Evolutionary conservation across 2,113 vertebrate genomes (phyloP).

Genomic region (Eudorcas thomsonii): DNA sequence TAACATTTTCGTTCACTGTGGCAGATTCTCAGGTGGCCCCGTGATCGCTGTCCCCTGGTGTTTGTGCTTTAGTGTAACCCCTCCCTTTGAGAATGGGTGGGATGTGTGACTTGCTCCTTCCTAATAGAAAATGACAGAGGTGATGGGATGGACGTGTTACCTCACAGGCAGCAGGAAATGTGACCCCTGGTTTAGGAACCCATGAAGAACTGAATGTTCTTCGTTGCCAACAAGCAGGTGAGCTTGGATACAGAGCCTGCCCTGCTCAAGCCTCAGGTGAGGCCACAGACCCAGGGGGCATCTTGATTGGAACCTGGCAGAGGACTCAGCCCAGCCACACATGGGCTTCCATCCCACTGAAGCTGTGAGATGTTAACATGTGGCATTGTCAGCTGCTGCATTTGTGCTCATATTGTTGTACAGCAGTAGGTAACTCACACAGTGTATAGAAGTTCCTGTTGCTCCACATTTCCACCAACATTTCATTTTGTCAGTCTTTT

Average conservation of each 20-base stretch:
- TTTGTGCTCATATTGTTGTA: not conserved
- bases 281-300: not conserved
- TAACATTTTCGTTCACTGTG: not conserved
- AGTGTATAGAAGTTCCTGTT: not conserved
- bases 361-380: not conserved
- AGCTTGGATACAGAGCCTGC: not conserved
- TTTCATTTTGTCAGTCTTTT: not conserved
- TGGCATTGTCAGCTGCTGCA: not conserved
- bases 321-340: not conserved
- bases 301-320: not conserved
- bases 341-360: not conserved
- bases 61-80: not conserved
- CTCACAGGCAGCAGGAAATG: not conserved
- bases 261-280: not conserved
- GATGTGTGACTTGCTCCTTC: not conserved
- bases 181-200: not conserved
- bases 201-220: not conserved
- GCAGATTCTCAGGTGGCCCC: not conserved
- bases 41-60: not conserved
- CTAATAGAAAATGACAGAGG: not conserved
- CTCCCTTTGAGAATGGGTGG: not conserved
- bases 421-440: not conserved
- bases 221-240: not conserved
- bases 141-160: not conserved
- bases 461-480: not conserved